phyloP scores from a whole-genome alignment of 2,797 vertebrate genomes.

The Naso thynnoides region DNA sequence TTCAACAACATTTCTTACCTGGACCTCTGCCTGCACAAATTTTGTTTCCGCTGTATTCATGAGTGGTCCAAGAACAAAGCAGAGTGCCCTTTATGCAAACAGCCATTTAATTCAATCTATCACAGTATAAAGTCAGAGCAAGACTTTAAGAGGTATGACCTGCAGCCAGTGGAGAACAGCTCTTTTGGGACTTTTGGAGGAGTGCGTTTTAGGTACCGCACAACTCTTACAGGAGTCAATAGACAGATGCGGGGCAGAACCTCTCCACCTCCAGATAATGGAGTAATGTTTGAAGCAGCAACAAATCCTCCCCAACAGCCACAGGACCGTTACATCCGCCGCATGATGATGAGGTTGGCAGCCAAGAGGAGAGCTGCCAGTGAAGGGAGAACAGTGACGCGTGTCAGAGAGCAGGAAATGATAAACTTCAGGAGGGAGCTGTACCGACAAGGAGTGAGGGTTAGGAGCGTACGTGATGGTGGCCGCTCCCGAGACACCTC shows the following conservation, averaged over 20 bases:
- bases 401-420: constrained; percentile 90
- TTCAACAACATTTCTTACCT: constrained; percentile 94
- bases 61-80: constrained; percentile 99
- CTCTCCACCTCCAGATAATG: constrained; percentile 86
- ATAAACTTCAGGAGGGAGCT: constrained; percentile 92
- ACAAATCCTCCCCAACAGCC: constrained; percentile 53
- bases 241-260: constrained; percentile 81
- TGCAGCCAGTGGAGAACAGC: constrained; percentile 86
- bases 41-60: constrained; percentile 95
- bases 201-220: constrained; percentile 91
- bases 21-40: constrained; percentile 93
- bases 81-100: constrained; percentile 96
- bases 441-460: constrained; percentile 89
- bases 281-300: constrained; percentile 90
- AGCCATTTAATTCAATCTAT: constrained; percentile 93
- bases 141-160: constrained; percentile 91
- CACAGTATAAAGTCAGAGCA: constrained; percentile 93
- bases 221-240: constrained; percentile 88
- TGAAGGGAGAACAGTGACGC: constrained; percentile 85
- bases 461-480: constrained; percentile 89
- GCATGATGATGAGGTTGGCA: constrained; percentile 87
- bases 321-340: constrained; percentile 84
- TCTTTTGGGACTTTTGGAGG: constrained; percentile 89
- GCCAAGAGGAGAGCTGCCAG: constrained; percentile 83
- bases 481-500: constrained; percentile 92